A percentile compares a stretch with the other conserved stretches of the same genome.
phyloP scores from a whole-genome alignment of 2,797 vertebrate genomes.

The Synanceia verrucosa region DNA sequence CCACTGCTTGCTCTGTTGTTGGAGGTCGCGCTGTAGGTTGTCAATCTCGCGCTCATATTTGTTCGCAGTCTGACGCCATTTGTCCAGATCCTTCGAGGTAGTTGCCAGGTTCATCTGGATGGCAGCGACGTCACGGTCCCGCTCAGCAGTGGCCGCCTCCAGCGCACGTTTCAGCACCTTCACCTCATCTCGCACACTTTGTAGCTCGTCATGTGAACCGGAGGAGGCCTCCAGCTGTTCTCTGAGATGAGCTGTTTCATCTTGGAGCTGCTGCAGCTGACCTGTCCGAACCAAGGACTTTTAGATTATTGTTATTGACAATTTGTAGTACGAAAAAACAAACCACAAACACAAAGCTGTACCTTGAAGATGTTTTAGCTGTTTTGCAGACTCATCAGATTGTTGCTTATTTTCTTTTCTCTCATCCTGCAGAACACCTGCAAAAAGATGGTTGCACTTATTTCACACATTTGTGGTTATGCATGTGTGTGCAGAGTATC shows the following conservation, averaged over 20 bases:
- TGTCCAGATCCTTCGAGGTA: constrained; percentile 88
- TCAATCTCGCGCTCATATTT: constrained; percentile 90
- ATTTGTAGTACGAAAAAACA: neutral
- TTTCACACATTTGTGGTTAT: neutral
- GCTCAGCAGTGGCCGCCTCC: constrained; percentile 85
- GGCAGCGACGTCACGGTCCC: constrained; percentile 86
- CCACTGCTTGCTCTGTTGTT: constrained; percentile 90
- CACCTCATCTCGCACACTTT: constrained; percentile 88
- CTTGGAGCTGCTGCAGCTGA: constrained; percentile 89
- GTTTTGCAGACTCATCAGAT: constrained; percentile 90
- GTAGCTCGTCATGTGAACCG: constrained; percentile 82
- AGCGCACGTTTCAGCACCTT: constrained; percentile 88
- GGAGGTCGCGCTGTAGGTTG: constrained; percentile 87
- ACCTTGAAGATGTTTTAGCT: constrained; percentile 94
- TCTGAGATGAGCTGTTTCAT: constrained; percentile 86
- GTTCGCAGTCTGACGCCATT: constrained; percentile 89
- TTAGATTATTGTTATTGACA: constrained; percentile 3
- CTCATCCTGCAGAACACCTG: constrained; percentile 92
- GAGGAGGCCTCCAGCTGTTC: constrained; percentile 88
- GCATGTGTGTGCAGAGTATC: neutral
- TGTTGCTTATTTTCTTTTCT: constrained; percentile 88
- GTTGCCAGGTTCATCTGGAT: constrained; percentile 88
- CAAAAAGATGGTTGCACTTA: constrained; percentile 11
- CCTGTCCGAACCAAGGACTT: constrained; percentile 75
- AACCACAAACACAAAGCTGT: constrained; percentile 33